Base-by-base conservation (phyloP, 1,140 invertebrate species). In the Trichonephila clavipes region DNA sequence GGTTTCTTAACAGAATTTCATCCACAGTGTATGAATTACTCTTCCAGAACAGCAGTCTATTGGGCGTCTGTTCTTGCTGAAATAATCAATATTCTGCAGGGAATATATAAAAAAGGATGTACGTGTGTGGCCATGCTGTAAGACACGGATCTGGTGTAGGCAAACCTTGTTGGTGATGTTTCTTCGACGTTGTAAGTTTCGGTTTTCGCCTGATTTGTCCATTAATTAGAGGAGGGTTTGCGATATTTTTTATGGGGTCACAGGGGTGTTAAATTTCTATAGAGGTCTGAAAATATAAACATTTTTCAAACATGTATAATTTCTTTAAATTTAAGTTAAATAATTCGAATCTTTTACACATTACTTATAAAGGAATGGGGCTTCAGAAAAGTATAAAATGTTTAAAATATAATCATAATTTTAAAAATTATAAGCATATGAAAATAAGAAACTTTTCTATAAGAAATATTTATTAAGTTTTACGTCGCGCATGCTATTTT, bases 1-100 rank as follows among this genome's bases (percentile, higher is more conserved):
- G 86, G 86, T 40, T 88, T 88, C 86, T 88, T 88, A 88, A 88
- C 86, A 64, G 86, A 64, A 88, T 88, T 51, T 88, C 86, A 40
- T 34, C 24, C 28, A 62, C 59, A 58, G 16, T 66, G 19, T 88
- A 88, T 88, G 24, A 61, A 88, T 88, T 64, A 66, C 62, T 62
- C 62, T 34, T 88, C 19, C 62, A 64, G 24, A 64, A 59, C 51
- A 28, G 58, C 83, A 85, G 83, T 85, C 83, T n/a, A 85, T 85
- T 61, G 58, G 83, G n/a, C 5, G 72, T 18, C 51, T 51, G 21
- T 59, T 58, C 83, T 59, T 59, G 24, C n/a, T 51, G n/a, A 34
- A 85, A 59, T 85, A 85, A 85, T 85, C 83, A 58, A 85, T 85
- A 85, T 59, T 85, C 58, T 34, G 7, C 51, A 2, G 51, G 24